These are phyloP conservation scores for Paraescarpia echinospica DNA, from an alignment of 1,140 invertebrate species.

Conservation along the genomic window DNA sequence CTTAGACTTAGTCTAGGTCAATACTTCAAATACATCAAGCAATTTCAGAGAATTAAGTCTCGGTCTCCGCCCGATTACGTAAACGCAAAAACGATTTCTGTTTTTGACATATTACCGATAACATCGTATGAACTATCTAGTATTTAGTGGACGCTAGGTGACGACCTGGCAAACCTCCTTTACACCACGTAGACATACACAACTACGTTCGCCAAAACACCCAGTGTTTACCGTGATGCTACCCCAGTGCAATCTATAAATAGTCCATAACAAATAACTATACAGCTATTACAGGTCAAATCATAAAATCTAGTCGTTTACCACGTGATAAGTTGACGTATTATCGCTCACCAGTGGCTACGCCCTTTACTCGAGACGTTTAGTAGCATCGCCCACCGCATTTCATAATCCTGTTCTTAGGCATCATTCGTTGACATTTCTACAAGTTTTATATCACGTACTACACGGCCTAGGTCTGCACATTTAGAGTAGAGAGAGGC, in stretches of 20 bases:
- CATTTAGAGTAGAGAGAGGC: no score
- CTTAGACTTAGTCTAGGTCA: no score
- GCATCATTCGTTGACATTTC: neutral
- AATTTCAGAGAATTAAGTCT: no score
- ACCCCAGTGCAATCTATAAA: neutral
- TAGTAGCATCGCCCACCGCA: neutral
- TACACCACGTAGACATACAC: neutral
- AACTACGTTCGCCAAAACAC: neutral
- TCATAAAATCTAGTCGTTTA: neutral
- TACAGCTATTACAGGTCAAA: slow-evolving; percentile 5
- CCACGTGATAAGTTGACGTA: neutral
- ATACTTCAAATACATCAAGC: no score
- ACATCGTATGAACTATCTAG: neutral
- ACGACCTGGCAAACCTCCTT: neutral
- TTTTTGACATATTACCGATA: neutral
- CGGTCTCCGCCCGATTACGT: neutral
- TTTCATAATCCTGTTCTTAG: neutral
- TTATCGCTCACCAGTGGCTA: neutral
- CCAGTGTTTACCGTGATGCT: neutral
- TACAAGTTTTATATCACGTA: neutral
- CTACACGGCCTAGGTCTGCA: no score
- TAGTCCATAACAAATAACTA: neutral
- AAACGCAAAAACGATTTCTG: neutral
- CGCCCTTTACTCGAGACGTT: neutral
- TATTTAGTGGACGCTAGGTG: neutral